These are phyloP conservation scores for Aurelia aurita DNA, from an alignment of 30 jellyfish, hydroid and myxozoan genomes.

Conservation along the genomic window DNA sequence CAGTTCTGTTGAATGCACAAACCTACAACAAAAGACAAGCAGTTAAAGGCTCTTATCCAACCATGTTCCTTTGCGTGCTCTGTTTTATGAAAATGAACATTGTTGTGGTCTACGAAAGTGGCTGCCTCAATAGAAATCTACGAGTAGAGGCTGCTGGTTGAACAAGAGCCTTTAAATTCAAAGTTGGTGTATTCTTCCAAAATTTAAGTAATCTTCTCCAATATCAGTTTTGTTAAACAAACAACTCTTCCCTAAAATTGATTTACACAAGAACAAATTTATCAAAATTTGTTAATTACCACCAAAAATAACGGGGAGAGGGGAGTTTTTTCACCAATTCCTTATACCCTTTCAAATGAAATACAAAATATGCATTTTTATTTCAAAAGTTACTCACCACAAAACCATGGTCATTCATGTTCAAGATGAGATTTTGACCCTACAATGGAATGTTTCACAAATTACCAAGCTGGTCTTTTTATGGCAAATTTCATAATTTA, in stretches of 20 bases:
- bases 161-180: background rate
- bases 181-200: background rate
- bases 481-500: background rate
- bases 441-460: background rate
- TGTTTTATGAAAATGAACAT: too few species aligned
- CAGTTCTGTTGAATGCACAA: slow-evolving; percentile 97
- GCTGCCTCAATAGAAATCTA: too few species aligned
- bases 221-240: too few species aligned
- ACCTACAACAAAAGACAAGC: slow-evolving; percentile 57
- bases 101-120: too few species aligned
- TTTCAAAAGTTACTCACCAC: slow-evolving; percentile 61
- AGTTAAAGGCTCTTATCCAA: too few species aligned
- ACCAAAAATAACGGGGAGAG: background rate
- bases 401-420: slow-evolving; percentile 99
- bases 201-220: too few species aligned
- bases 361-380: background rate
- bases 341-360: too few species aligned
- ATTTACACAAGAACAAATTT: too few species aligned
- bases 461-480: background rate
- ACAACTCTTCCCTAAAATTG: too few species aligned
- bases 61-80: too few species aligned
- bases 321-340: background rate
- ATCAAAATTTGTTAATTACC: too few species aligned
- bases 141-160: too few species aligned
- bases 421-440: slow-evolving; percentile 95